Percentiles rank a stretch among this genome's conserved stretches.
These are phyloP conservation scores for Myrmecobius fasciatus DNA, from an alignment of 2,113 vertebrate species.

Conservation along the genomic window DNA sequence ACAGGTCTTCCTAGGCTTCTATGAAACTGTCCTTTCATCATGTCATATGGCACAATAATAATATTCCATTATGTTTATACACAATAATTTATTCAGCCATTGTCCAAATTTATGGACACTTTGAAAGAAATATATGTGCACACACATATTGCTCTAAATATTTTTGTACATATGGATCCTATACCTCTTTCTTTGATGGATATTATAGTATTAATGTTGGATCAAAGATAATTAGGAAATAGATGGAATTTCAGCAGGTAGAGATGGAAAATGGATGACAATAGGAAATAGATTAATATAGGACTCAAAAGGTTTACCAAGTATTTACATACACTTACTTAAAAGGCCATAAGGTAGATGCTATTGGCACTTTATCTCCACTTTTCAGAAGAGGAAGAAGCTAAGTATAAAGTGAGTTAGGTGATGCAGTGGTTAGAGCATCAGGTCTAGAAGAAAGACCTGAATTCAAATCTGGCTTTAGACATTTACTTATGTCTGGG, in stretches of 20 bases:
- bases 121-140: neutral
- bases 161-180: neutral
- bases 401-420: neutral
- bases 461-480: neutral
- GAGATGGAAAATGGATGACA: neutral
- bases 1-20: neutral
- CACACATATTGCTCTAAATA: neutral
- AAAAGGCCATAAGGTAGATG: neutral
- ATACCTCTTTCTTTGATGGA: neutral
- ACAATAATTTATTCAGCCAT: neutral
- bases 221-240: neutral
- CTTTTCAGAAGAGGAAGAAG: neutral
- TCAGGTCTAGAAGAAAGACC: neutral
- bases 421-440: neutral
- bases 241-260: neutral
- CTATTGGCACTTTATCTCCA: neutral
- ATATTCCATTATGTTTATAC: neutral
- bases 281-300: too few species aligned
- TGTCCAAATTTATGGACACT: neutral
- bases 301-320: neutral
- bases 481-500: neutral
- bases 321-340: neutral
- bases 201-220: neutral
- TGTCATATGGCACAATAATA: neutral
- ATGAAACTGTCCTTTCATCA: neutral